phyloP scores from a whole-genome alignment of 2,888 invertebrate species.

The Hololepta plana region DNA sequence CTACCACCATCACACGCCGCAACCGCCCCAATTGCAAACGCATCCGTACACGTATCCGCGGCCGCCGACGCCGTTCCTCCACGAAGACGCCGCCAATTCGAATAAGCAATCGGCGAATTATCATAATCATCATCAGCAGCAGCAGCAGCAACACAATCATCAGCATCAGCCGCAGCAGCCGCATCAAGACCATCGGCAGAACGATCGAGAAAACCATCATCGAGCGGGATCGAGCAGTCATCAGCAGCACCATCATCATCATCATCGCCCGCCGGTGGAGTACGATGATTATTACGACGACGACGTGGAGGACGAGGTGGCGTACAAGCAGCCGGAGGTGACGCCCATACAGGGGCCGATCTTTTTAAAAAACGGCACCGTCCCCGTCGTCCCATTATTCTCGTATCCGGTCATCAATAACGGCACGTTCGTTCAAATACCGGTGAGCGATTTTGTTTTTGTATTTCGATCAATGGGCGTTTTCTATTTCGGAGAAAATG shows the following conservation, averaged over 20 bases:
- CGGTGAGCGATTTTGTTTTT: conserved; percentile 66
- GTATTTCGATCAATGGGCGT: too few species aligned
- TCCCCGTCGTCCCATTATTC: conserved; percentile 74
- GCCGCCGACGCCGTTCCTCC: conserved; percentile 22
- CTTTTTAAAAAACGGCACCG: conserved; percentile 64
- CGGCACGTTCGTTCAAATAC: conserved; percentile 76
- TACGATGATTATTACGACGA: conserved; percentile 50
- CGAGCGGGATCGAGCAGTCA: too few species aligned
- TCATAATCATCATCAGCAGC: conserved; percentile 4
- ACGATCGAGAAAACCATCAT: too few species aligned
- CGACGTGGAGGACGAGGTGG: conserved; percentile 33
- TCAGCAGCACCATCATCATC: too few species aligned
- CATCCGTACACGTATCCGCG: conserved; percentile 22
- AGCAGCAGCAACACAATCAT: conserved; percentile 5
- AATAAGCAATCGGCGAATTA: too few species aligned
- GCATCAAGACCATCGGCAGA: conserved; percentile 5
- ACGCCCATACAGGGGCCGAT: conserved; percentile 84
- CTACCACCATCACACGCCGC: too few species aligned
- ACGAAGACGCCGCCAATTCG: conserved; percentile 30
- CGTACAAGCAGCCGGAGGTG: conserved; percentile 36
- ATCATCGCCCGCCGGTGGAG: conserved; percentile 28
- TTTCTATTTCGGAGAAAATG: too few species aligned
- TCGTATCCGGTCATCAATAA: conserved; percentile 73
- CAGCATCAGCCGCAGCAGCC: conserved; percentile 6
- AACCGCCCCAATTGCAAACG: too few species aligned